Conservation (phyloP, 2,797 vertebrate genomes). For the Dryobates pubescens region DNA sequence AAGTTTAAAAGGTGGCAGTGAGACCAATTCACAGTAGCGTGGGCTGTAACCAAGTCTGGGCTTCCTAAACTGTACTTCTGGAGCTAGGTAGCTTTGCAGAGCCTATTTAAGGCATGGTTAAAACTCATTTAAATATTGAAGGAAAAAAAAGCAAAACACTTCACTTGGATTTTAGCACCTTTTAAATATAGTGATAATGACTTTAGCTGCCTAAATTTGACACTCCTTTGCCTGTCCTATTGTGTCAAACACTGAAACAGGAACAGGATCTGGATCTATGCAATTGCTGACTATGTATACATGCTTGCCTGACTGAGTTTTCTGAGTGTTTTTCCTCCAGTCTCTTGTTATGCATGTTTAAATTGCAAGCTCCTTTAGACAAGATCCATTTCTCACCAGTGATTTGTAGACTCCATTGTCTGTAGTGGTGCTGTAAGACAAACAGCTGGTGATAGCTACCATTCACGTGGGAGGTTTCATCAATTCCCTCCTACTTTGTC, state of each 20-base stretch:
- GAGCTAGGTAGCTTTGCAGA: not conserved
- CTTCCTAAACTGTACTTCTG: not conserved
- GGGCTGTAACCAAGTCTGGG: not conserved
- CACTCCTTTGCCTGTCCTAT: not conserved
- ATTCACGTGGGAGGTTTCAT: not conserved
- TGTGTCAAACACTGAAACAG: not conserved
- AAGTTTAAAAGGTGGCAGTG: not conserved
- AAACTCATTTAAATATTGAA: not conserved
- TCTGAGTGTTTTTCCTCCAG: not conserved
- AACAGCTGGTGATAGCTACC: not conserved
- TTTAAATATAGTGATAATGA: not conserved
- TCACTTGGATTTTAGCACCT: not conserved
- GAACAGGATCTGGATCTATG: not conserved
- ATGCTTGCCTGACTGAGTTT: not conserved
- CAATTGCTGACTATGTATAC: not conserved
- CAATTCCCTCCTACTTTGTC: not conserved
- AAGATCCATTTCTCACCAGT: not conserved
- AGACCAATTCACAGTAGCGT: rapidly evolving
- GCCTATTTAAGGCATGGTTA: not conserved
- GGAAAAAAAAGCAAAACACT: not conserved
- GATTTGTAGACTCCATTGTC: not conserved
- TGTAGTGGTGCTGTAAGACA: not conserved
- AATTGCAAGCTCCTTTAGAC: not conserved
- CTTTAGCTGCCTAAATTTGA: not conserved
- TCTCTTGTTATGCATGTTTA: not conserved